phyloP scores from a whole-genome alignment of 2,797 vertebrate genomes.

The Sciaenops ocellatus region DNA sequence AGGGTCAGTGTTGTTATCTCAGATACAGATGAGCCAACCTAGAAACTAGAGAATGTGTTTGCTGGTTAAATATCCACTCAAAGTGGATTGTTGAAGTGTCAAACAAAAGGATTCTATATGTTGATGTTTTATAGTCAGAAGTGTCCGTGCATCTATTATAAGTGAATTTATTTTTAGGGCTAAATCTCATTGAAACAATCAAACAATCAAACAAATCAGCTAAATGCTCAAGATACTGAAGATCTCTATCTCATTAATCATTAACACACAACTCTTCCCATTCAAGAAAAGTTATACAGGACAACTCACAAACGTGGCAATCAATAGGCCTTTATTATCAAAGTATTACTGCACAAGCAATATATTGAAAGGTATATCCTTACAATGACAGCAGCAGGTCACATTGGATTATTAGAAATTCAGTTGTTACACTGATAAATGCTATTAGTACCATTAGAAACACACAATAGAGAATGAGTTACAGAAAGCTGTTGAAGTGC shows the following conservation, averaged over 20 bases:
- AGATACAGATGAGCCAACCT: constrained; percentile 5
- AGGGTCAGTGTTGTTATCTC: constrained; percentile 31
- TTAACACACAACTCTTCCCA: background rate
- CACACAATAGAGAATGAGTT: background rate
- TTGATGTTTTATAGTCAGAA: background rate
- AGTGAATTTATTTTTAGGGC: no score
- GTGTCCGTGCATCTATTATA: background rate
- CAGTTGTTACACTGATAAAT: no score
- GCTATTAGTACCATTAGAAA: background rate
- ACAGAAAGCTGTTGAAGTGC: background rate
- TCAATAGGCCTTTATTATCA: no score
- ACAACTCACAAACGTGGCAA: background rate
- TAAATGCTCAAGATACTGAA: background rate
- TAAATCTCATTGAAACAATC: background rate
- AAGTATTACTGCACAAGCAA: background rate
- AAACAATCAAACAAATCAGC: background rate
- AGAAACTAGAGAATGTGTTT: constrained; percentile 23
- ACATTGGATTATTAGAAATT: background rate
- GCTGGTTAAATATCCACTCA: constrained; percentile 40
- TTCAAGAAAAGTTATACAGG: background rate
- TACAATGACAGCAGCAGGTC: background rate
- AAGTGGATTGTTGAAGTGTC: constrained; percentile 22
- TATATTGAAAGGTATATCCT: background rate
- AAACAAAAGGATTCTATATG: constrained; percentile 24
- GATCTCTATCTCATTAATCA: background rate